Base-by-base conservation (phyloP, 2,888 invertebrate species). In the Ethmia dodecea region DNA sequence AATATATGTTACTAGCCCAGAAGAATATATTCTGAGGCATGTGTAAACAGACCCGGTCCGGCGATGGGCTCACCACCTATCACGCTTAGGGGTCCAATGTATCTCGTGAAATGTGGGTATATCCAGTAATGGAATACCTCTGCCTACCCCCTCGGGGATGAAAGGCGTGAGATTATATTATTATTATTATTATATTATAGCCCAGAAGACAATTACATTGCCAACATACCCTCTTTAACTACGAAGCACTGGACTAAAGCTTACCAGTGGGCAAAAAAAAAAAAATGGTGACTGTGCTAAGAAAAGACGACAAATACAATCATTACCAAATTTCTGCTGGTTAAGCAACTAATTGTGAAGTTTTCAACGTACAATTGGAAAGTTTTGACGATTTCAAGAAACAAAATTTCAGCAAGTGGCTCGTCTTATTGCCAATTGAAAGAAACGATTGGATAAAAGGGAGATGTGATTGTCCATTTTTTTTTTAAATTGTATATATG, bases 241-340 rank as follows among this genome's bases (percentile, higher is more conserved):
- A 22, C 39, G 22, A 38, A 41, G 31, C 35, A 39, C 26, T 49
- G 46, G 49, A 49, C 44, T 31, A 41, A 41, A 31, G 28, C 33
- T 14, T 45, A 49, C 38, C 33, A 43, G 29, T 46, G 46, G 46
- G 44, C 44, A 2, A 49, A 46, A 37, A 31, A 37, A 28, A 32
- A 13, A 41, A 43, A 42, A 28, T 40, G 33, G 36, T 47, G 35
- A 20, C 12, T 2, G 6, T 28, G 15, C 13, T 18, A 20, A 14
- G 22, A 25, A 25, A 13, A 5, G 13, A 24, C 6, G 25, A 32
- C 10, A 9, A 9, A 9, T n/a, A 13, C 14, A 25, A 14, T 6
- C 11, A 24, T 11, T 32, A 32, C n/a, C 12, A 15, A 32, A 11
- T 32, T 10, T 22, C 31, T 5, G 31, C 22, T 31, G 31, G 22